These are phyloP conservation scores for Intellagama lesueurii DNA, from an alignment of 2,797 vertebrate genomes.

Conservation along the genomic window DNA sequence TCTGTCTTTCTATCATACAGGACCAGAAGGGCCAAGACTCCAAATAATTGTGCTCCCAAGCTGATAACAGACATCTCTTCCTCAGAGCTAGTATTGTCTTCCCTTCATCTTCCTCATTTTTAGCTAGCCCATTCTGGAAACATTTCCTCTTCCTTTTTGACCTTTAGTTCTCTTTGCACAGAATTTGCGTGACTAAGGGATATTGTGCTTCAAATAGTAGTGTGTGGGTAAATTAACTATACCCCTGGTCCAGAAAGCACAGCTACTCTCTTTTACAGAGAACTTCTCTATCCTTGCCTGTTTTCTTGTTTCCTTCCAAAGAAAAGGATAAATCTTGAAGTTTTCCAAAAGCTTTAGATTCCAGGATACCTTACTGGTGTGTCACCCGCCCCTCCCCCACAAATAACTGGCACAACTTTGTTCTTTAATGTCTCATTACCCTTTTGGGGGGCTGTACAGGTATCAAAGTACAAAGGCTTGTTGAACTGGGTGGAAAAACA, in stretches of 20 bases:
- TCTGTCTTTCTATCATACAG: background rate
- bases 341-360: background rate
- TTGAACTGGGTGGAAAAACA: slow-evolving; percentile 78
- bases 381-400: background rate
- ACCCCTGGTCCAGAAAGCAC: background rate
- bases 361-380: background rate
- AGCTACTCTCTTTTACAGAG: background rate
- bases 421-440: slow-evolving; percentile 39
- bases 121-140: background rate
- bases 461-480: slow-evolving; percentile 68
- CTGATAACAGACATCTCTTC: background rate
- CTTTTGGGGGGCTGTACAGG: slow-evolving; percentile 59
- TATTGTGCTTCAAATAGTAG: fast-evolving
- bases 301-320: background rate
- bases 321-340: background rate
- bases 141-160: background rate
- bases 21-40: background rate
- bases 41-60: background rate
- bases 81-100: background rate
- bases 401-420: background rate
- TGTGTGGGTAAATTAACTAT: background rate
- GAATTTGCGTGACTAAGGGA: background rate
- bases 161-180: background rate
- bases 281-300: background rate
- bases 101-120: background rate